These are phyloP conservation scores for Tridacna crocea DNA, from an alignment of 2,888 invertebrate genomes.

Conservation along the genomic window DNA sequence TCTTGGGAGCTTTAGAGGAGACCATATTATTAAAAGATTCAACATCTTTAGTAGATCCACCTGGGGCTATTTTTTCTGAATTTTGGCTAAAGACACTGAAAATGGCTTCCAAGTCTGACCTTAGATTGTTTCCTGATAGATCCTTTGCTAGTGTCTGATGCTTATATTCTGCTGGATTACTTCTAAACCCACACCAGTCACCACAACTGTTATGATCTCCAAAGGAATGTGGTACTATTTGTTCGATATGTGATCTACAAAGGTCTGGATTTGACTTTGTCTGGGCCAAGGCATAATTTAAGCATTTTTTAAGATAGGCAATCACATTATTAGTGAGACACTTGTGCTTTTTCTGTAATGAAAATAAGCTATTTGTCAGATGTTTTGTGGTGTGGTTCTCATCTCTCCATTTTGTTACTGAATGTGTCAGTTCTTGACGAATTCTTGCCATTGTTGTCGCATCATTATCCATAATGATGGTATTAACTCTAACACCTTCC, in stretches of 20 bases:
- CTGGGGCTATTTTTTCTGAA: constrained; percentile 47
- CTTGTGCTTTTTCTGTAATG: constrained; percentile 52
- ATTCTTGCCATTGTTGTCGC: constrained; percentile 49
- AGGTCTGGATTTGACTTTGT: constrained; percentile 32
- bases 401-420: constrained; percentile 50
- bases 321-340: constrained; percentile 35
- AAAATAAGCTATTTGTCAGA: constrained; percentile 39
- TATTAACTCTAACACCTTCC: constrained; percentile 33
- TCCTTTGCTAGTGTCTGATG: constrained; percentile 21
- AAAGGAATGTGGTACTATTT: constrained; percentile 43
- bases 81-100: constrained; percentile 31
- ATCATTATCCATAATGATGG: constrained; percentile 57
- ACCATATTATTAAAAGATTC: constrained; percentile 56
- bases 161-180: constrained; percentile 27
- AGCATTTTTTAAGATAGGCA: constrained; percentile 46
- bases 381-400: constrained; percentile 53
- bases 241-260: constrained; percentile 16
- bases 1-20: constrained; percentile 46
- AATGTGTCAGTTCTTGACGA: constrained; percentile 25
- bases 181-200: constrained; percentile 33
- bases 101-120: constrained; percentile 19
- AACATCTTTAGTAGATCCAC: constrained; percentile 49
- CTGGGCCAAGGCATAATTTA: constrained; percentile 49
- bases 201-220: constrained; percentile 40
- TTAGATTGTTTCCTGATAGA: constrained; percentile 13